A percentile compares a stretch with the other conserved stretches of the same genome.
Evolutionary conservation across 1,140 invertebrate species (phyloP).

Genomic region (Psix sp.): DNA sequence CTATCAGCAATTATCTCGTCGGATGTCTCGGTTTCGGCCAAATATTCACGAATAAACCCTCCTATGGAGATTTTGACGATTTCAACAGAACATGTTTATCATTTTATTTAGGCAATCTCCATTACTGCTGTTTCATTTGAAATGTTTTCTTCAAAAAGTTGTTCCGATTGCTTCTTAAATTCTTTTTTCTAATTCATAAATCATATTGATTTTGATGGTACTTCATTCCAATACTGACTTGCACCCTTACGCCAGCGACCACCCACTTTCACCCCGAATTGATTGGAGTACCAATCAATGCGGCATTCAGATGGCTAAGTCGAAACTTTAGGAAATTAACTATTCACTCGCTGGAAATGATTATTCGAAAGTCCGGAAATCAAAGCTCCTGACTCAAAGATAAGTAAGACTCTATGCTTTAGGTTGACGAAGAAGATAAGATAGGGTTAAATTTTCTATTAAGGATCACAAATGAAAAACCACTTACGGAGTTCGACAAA

Average conservation of each 20-base stretch:
- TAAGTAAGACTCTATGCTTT: constrained; percentile 33
- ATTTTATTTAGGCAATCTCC: too few relatives aligned
- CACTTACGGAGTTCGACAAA: constrained; percentile 19
- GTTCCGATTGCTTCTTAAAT: too few relatives aligned
- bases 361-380: constrained; percentile 73
- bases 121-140: too few relatives aligned
- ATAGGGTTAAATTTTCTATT: constrained; percentile 75
- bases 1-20: constrained; percentile 44
- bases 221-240: constrained; percentile 26
- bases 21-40: constrained; percentile 15
- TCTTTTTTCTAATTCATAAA: too few relatives aligned
- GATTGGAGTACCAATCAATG: constrained; percentile 77
- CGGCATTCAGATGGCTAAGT: constrained; percentile 72
- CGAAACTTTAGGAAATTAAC: constrained; percentile 77
- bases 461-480: constrained; percentile 52
- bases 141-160: too few relatives aligned
- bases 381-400: constrained; percentile 52
- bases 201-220: too few relatives aligned
- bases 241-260: constrained; percentile 44
- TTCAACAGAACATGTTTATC: background rate
- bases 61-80: background rate
- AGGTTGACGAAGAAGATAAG: constrained; percentile 65
- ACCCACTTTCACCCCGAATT: constrained; percentile 68
- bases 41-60: background rate
- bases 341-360: constrained; percentile 75